Base-by-base conservation (phyloP, 1,140 invertebrate genomes). In the Camponotus vicinus region DNA sequence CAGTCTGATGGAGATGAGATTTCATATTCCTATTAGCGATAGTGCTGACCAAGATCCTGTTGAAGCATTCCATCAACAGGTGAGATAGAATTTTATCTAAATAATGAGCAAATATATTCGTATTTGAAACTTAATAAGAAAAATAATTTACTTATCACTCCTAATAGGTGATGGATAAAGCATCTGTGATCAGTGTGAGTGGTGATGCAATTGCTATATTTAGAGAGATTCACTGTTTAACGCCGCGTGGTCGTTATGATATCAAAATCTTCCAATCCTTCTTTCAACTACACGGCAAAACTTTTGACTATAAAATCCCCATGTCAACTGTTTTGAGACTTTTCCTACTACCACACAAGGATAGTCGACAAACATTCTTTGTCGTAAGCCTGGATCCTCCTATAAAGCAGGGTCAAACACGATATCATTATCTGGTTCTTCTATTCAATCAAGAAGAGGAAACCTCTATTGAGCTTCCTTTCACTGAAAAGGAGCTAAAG, bases 281-380 rank as follows among this genome's bases (percentile, higher is more conserved):
- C 95, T 98, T 99, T 92, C 99, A 99, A 96, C 97, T 99, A 75
- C 99, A 99, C 94, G 99, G 99, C 95, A 99, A 99, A 97, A 99
- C 99, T 0, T 99, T 99, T 94, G 99, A 99, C 96, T 99, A 99
- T 95, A 99, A 99, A 95, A 99, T 99, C 90, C 98, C 99, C 0
- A 98, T 99, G 96, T 98, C 98, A 1, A 99, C 99, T 0, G 98
- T 99, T 15, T 95, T 99, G 9, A 96, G 99, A 34, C 94, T 99
- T 8, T 99, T 99, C 93, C 96, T 99, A 34, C 95, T 99, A 67
- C 99, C 99, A 0, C 99, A 99, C 93, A 99, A 99, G 94, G 99
- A 99, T 95, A 98, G 97, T n/a, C 95, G 99, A 8, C 99, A 99
- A 95, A 99, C 99, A 96, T 99, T 98, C 95, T 99, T 99, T 95